Evolutionary conservation across 2,888 invertebrate species (phyloP).

Genomic region (Habroteleia sp.): DNA sequence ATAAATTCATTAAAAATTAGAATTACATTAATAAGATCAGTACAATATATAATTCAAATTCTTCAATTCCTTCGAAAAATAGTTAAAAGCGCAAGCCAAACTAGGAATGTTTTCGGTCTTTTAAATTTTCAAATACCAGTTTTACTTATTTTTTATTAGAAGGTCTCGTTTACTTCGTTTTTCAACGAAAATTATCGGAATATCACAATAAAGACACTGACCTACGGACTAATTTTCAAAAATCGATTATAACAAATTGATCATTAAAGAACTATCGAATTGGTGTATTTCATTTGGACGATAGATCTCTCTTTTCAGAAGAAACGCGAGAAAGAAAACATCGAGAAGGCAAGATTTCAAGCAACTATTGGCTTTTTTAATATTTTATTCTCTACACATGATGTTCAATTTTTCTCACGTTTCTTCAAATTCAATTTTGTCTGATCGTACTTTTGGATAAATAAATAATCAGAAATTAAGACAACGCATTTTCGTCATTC

Average conservation of each 20-base stretch:
- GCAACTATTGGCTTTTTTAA: neutral
- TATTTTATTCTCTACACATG: constrained; percentile 20
- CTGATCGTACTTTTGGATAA: constrained; percentile 33
- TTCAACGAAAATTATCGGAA: constrained; percentile 67
- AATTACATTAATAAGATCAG: neutral
- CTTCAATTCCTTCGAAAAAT: constrained; percentile 33
- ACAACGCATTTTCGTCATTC: constrained; percentile 68
- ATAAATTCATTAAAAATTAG: neutral
- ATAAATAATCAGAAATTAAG: constrained; percentile 66
- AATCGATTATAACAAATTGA: constrained; percentile 56
- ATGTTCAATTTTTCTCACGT: constrained; percentile 46
- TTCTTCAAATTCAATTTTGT: constrained; percentile 26
- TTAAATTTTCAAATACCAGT: neutral
- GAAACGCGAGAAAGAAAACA: constrained; percentile 61
- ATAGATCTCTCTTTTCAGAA: constrained; percentile 37
- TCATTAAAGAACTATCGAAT: constrained; percentile 9
- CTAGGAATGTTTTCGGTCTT: constrained; percentile 44
- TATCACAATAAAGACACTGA: constrained; percentile 77
- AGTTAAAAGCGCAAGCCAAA: constrained; percentile 25
- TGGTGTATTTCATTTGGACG: neutral
- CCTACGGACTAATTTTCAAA: constrained; percentile 66
- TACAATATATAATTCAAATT: neutral
- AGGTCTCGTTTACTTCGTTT: constrained; percentile 36
- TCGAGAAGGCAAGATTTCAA: constrained; percentile 54
- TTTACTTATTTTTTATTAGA: constrained; percentile 6